phyloP scores from a whole-genome alignment of 2,113 vertebrate genomes.

The Marmota monax region DNA sequence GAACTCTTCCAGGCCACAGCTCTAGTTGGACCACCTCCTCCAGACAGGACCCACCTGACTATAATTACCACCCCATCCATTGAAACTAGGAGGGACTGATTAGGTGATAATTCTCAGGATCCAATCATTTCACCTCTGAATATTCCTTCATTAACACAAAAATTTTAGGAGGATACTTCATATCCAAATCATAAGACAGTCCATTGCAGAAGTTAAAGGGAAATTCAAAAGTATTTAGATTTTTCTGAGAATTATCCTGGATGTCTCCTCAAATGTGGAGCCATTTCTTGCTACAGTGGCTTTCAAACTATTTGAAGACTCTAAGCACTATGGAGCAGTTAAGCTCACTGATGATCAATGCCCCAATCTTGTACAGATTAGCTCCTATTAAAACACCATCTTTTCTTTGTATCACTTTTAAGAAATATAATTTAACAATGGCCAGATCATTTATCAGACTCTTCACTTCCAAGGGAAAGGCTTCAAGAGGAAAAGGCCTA shows the following conservation, averaged over 20 bases:
- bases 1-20: too few species aligned
- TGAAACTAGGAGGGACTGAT: too few species aligned
- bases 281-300: background rate
- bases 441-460: background rate
- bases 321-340: background rate
- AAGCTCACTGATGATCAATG: background rate
- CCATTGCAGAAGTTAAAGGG: background rate
- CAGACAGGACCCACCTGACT: too few species aligned
- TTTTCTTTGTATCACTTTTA: background rate
- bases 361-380: background rate
- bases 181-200: too few species aligned
- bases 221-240: background rate
- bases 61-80: too few species aligned
- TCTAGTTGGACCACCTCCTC: too few species aligned
- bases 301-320: slow-evolving; percentile 39
- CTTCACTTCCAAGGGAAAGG: background rate
- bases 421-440: slow-evolving; percentile 14
- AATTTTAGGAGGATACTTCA: too few species aligned
- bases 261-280: background rate
- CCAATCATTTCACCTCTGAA: too few species aligned
- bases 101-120: too few species aligned
- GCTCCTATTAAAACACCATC: background rate
- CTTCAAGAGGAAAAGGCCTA: background rate
- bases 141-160: too few species aligned
- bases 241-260: background rate